A percentile compares a stretch with the other conserved stretches of the same genome.
Conservation (phyloP, 2,888 invertebrate species). For the Drosophila multiciliata region DNA sequence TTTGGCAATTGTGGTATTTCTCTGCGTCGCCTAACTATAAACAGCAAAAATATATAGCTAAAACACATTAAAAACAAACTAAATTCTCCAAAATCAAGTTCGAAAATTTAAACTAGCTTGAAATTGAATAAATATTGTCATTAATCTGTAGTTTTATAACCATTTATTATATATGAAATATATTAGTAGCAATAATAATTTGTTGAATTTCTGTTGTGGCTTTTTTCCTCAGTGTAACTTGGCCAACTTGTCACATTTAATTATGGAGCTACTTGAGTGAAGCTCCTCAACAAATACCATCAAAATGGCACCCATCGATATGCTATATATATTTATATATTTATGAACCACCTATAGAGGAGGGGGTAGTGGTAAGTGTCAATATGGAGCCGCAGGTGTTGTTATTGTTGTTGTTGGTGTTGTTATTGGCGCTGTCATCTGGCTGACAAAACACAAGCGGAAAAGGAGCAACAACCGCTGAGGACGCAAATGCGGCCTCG, state of each 20-base stretch:
- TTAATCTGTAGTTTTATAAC: not conserved
- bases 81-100: not conserved
- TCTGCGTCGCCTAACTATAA: not conserved
- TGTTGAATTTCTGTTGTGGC: not conserved
- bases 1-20: not conserved
- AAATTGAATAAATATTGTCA: not conserved
- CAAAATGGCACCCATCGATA: conserved; percentile 10
- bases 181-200: not conserved
- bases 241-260: conserved; percentile 62
- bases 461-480: conserved; percentile 72
- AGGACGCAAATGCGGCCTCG: conserved; percentile 64
- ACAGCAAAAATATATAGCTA: not conserved
- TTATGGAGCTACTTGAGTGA: conserved; percentile 65
- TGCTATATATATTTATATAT: not conserved
- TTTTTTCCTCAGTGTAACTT: conserved; percentile 31
- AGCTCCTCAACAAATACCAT: conserved; percentile 58
- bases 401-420: conserved; percentile 7
- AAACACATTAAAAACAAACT: too few species aligned
- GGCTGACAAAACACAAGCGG: conserved; percentile 75
- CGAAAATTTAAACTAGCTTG: not conserved
- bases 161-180: not conserved
- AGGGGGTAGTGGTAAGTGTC: conserved; percentile 47
- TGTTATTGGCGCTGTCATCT: conserved; percentile 60
- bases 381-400: conserved; percentile 72
- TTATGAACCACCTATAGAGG: not conserved